Conservation (phyloP, 2,888 invertebrate species). For the Euspilapteryx auroguttella region DNA sequence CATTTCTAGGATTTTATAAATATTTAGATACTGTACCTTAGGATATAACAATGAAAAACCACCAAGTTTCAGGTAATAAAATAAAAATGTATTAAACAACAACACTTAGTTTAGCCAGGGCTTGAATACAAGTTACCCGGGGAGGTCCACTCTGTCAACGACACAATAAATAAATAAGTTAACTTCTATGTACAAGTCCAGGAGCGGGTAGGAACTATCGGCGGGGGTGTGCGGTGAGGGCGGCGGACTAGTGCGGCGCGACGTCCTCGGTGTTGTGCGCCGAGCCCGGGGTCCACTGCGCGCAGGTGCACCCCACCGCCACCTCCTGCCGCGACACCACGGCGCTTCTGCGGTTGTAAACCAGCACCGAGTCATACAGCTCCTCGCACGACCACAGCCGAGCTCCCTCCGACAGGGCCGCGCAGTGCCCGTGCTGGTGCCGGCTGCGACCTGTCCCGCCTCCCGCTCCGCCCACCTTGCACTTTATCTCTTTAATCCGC, state of each 20-base stretch:
- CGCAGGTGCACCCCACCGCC: conserved; percentile 44
- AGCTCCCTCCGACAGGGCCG: background rate
- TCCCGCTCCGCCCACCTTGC: conserved; percentile 13
- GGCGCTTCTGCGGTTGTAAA: conserved; percentile 18
- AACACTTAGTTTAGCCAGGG: no score
- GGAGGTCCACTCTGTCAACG: no score
- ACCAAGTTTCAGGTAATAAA: no score
- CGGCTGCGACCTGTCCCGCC: conserved; percentile 14
- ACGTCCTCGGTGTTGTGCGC: conserved; percentile 9
- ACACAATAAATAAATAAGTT: conserved; percentile 8
- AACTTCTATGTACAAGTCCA: no score
- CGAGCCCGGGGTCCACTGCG: conserved; percentile 18
- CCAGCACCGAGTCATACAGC: conserved; percentile 38
- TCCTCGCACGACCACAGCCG: conserved; percentile 37
- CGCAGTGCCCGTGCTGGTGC: conserved; percentile 10
- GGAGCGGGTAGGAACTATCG: no score
- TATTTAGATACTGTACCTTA: no score
- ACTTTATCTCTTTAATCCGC: conserved; percentile 36
- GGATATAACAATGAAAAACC: no score
- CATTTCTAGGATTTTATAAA: no score
- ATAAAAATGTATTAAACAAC: no score
- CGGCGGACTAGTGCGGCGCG: conserved; percentile 8
- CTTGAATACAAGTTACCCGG: no score
- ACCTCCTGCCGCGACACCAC: conserved; percentile 17
- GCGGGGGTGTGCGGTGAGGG: background rate